Base-by-base conservation (phyloP, 30 jellyfish, hydroid and myxozoan genomes). In the Cassiopea xamachana region DNA sequence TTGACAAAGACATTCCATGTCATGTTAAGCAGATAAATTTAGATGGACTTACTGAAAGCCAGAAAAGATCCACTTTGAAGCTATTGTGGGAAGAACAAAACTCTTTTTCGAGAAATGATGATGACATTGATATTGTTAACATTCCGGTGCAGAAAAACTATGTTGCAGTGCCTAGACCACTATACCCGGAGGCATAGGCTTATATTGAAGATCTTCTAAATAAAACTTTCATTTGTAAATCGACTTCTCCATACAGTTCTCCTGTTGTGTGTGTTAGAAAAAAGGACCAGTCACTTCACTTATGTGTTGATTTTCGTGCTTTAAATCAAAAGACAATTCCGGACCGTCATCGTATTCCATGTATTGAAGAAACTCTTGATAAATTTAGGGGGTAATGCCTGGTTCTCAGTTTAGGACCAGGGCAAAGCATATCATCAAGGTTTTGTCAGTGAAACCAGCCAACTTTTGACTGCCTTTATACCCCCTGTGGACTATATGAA, bases 401-500 rank as follows among this genome's bases (percentile, higher is more conserved):
- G 97, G 97, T 84, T 83, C 78, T 75, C 92, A 59, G 60, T 85
- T 8, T 71, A 84, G 3, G 95, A 91, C 79, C 89, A 72, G 78
- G 86, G 94, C 62, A 83, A 59, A 72, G 92, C 94, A 17, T 91
- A 91, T 39, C 94, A 91, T 79, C 88, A 91, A 60, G 94, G 94
- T 17, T 91, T 43, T 84, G 84, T 86, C 5, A 79, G 73, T 45
- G 69, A 49, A 79, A 96, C 80, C 17, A n/a, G 81, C 74, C 73
- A 85, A 17, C 77, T 80, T 51, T 47, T 58, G 46, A 87, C 96
- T 6, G 97, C 93, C 2, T 86, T 92, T 74, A 74, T 74, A 92
- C 97, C 50, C 97, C 98, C 7, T 87, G 85, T 93, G 98, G 91
- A 44, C 86, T 87, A 7, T 92, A 44, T 75, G 94, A 87, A 77